Evolutionary conservation across 2,888 invertebrate species (phyloP), one percentile per base, ranked within the genome.

Genomic region (Hetaerina titia): DNA sequence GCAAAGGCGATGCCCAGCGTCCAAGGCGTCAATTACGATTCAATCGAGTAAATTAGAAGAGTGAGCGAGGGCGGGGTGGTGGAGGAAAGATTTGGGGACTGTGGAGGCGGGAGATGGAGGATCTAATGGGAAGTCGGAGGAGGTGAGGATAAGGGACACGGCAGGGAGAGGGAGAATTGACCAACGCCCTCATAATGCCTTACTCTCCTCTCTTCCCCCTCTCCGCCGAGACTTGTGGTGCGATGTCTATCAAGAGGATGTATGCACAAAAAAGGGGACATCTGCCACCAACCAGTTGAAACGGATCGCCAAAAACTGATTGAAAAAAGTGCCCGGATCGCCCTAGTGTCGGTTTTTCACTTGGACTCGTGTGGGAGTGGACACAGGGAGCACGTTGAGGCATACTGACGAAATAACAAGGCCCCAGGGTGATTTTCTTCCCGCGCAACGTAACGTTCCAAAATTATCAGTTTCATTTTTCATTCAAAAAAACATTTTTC

Each of bases 21-120:
- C 90, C 8, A 31, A 60, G 63, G 90, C 25, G 60, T 63, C 90
- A 90, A 90, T 90, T 90, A 90, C 90, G 90, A 90, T 90, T 60
- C 90, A 90, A 90, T 90, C 25, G 31, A 63, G 25, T 25, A 25
- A 90, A 63, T 60, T 13, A 31, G 90, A 60, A n/a, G 60, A 90
- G 90, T 19, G 60, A 56, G 89, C 57, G 57, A 17, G 57, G 13
- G 6, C 13, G 89, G 19, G 57, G 45, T 4, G 22, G 45, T 2
- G 25, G 60, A 15, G 58, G 58, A 89, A n/a, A 9, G 60, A 63
- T 69, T 69, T 69, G 7, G 64, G 64, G 0, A 60, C 13, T 17
- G 60, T 11, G 60, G 60, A 13, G 63, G 63, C 63, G 15, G 63
- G 63, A 15, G 13, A 17, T 9, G 60, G 63, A 63, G 63, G 63